Evolutionary conservation across 2,797 vertebrate species (phyloP).

Genomic region (Sebastes matsubarae): DNA sequence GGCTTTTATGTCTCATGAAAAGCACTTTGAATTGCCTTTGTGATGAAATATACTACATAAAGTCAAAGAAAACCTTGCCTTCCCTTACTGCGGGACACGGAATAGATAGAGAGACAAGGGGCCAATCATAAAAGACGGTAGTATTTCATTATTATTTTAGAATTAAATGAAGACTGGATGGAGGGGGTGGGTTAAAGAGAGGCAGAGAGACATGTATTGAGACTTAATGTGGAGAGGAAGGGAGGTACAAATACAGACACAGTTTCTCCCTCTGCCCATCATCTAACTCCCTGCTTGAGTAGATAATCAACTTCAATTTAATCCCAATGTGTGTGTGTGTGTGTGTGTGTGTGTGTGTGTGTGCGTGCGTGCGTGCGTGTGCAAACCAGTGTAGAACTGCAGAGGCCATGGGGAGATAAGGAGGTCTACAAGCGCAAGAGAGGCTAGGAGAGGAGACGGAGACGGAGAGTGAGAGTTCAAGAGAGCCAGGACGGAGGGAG

Average conservation of each 20-base stretch:
- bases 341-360: background rate
- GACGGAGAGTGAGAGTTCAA: background rate
- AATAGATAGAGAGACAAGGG: background rate
- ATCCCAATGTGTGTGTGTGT: constrained; percentile 3
- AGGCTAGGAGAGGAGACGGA: background rate
- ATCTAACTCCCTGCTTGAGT: background rate
- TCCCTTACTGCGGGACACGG: background rate
- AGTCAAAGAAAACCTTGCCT: background rate
- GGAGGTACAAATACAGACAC: background rate
- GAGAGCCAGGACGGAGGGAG: constrained; percentile 17
- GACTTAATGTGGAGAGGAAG: background rate
- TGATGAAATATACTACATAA: background rate
- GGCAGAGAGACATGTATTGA: background rate
- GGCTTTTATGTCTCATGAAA: background rate
- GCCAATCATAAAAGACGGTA: background rate
- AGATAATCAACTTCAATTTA: constrained; percentile 44
- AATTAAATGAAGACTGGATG: background rate
- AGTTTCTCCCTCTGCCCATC: background rate
- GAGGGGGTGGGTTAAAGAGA: background rate
- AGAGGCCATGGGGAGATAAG: constrained; percentile 23
- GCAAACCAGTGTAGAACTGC: constrained; percentile 1
- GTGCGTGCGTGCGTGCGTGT: background rate
- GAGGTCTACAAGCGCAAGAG: constrained; percentile 7
- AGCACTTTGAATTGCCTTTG: background rate
- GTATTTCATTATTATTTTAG: background rate